Percentiles rank a stretch among this genome's conserved stretches.
These are phyloP conservation scores for Podarcis siculus DNA, from an alignment of 2,797 vertebrate species.

Conservation along the genomic window DNA sequence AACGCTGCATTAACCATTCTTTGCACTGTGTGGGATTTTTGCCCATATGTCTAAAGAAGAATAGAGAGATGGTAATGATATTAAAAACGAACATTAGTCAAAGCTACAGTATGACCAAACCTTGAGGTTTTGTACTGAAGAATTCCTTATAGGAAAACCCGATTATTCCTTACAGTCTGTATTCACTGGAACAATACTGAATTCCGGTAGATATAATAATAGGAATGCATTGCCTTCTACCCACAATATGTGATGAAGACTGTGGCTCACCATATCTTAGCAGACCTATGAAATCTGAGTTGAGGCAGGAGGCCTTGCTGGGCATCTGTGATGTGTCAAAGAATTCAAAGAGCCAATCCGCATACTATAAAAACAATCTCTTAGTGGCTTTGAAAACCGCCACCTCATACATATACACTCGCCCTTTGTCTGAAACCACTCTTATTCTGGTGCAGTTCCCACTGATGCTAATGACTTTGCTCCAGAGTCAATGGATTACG, in stretches of 20 bases:
- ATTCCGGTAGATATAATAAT: neutral
- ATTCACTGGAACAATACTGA: rapidly evolving
- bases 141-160: neutral
- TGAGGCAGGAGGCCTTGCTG: slow-evolving; percentile 2
- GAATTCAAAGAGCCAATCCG: slow-evolving; percentile 24
- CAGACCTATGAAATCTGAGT: slow-evolving; percentile 33
- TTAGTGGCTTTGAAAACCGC: slow-evolving; percentile 12
- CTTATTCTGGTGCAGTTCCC: neutral
- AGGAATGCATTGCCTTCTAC: neutral
- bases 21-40: neutral
- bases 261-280: slow-evolving; percentile 26
- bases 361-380: slow-evolving; percentile 21
- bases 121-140: neutral
- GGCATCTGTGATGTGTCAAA: slow-evolving; percentile 35
- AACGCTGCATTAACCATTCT: neutral
- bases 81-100: neutral
- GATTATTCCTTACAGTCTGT: neutral
- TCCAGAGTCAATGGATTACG: neutral
- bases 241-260: slow-evolving; percentile 1
- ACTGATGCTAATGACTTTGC: slow-evolving; percentile 6
- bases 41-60: neutral
- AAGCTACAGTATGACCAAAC: neutral
- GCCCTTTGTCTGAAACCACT: slow-evolving; percentile 7
- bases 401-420: neutral
- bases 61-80: neutral